Base-by-base conservation (phyloP, 2,113 vertebrate species). In the Ahaetulla prasina region DNA sequence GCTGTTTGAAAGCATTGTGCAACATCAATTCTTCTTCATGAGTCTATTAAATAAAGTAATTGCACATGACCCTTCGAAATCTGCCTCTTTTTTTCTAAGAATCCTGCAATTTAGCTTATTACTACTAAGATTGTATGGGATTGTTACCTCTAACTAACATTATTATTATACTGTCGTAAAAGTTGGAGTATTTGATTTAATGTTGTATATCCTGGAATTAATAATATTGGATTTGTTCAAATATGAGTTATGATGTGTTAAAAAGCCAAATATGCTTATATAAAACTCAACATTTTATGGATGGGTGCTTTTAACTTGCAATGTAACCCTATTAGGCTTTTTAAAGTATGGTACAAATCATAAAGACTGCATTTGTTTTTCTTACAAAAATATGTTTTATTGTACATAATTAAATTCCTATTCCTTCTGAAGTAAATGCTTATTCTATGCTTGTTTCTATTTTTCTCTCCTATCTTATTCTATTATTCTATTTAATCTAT, bases 1-100 rank as follows among this genome's bases (percentile, higher is more conserved):
- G 27, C 91, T 53, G n/a, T 50, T 89, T 54, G 8, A 45, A n/a
- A 93, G 85, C 39, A 20, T 92, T 90, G 91, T 87, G n/a, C 47
- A 50, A 18, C 22, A 50, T 30, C 43, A 43, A 9, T 88, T 0
- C 0, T 3, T 89, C 57, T 94, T 94, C 20, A 57, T 68, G 87
- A 93, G n/a, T 89, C 54, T 94, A 91, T 92, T 90, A 88, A 97
- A 97, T 97, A 97, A 97, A 96, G 53, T 91, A 47, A 85, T 91
- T 89, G 11, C 52, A 43, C 1, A 25, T 23, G 85, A 89, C 9
- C 39, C 52, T 7, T 68, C 20, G 43, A 30, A 86, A 86, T 92
- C 35, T 60, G 52, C n/a, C 8, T 85, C 30, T 23, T 74, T n/a
- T 74, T 39, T 50, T 12, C 43, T 91, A 23, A 50, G 3, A 50